Evolutionary conservation across 2,797 vertebrate genomes (phyloP).

Genomic region (Gallinago stenura): DNA sequence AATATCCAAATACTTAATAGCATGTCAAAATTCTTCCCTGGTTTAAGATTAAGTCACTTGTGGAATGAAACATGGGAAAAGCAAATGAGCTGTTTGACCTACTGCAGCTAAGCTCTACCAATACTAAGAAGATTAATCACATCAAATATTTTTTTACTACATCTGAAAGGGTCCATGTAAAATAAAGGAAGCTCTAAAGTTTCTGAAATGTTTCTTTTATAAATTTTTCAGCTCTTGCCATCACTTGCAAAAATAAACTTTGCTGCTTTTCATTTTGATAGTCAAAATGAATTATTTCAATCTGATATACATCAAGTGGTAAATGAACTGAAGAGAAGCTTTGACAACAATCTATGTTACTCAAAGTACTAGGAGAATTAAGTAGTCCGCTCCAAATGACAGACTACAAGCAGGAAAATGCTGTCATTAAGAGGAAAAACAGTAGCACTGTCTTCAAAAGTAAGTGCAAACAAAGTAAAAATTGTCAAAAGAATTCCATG

Average conservation of each 20-base stretch:
- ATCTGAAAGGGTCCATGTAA: neutral
- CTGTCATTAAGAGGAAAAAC: neutral
- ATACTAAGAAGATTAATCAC: fast-evolving
- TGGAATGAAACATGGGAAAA: neutral
- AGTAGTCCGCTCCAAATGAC: neutral
- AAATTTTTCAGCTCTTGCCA: neutral
- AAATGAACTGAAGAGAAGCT: neutral
- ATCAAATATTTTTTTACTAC: neutral
- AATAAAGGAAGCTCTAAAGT: neutral
- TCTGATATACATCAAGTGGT: neutral
- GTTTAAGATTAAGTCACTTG: neutral
- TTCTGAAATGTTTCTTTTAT: neutral
- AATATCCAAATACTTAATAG: neutral
- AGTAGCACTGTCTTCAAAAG: neutral
- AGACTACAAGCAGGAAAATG: neutral
- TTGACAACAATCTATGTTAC: fast-evolving
- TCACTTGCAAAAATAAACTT: neutral
- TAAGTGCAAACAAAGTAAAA: neutral
- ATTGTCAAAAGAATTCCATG: neutral
- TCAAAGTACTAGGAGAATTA: neutral
- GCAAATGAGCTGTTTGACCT: neutral
- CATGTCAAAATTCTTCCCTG: neutral
- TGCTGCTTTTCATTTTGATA: neutral
- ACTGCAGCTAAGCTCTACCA: neutral
- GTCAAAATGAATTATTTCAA: neutral